Evolutionary conservation across 1,140 invertebrate genomes (phyloP).

Genomic region (Pseudomyrmex cubaensis): DNA sequence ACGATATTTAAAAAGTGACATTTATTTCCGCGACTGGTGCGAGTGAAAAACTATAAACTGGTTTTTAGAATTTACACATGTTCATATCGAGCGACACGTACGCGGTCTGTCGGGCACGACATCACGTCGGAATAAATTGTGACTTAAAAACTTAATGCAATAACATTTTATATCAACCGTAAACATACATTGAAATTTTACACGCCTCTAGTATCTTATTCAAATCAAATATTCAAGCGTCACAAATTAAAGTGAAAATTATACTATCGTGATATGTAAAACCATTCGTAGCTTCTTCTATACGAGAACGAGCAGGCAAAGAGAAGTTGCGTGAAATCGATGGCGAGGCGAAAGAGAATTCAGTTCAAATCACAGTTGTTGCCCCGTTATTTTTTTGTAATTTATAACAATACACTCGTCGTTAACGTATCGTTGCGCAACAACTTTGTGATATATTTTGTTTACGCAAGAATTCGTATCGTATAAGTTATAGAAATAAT

Average conservation of each 20-base stretch:
- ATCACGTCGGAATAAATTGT: no score
- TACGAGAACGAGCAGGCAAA: background rate
- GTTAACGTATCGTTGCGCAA: no score
- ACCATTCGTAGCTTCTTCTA: background rate
- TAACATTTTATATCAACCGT: background rate
- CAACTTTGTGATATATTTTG: background rate
- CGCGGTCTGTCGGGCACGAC: background rate
- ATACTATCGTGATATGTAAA: conserved; percentile 18
- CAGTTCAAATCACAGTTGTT: no score
- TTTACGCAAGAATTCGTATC: conserved; percentile 8
- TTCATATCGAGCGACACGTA: conserved; percentile 31
- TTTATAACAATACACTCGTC: no score
- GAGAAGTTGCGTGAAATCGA: background rate
- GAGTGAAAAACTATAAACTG: conserved; percentile 23
- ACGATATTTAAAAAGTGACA: conserved; percentile 89
- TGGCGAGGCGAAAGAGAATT: background rate
- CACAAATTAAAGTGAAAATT: conserved; percentile 10
- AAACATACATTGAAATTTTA: conserved; percentile 7
- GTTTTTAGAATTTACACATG: conserved; percentile 44
- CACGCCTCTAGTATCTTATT: conserved; percentile 3
- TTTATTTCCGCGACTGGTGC: background rate
- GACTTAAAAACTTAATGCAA: no score
- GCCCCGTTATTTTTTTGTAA: no score
- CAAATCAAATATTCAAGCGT: background rate
- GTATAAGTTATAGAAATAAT: no score